A percentile compares a stretch with the other conserved stretches of the same genome.
These are phyloP conservation scores for Mola mola DNA, from an alignment of 2,113 vertebrate genomes.

Conservation along the genomic window DNA sequence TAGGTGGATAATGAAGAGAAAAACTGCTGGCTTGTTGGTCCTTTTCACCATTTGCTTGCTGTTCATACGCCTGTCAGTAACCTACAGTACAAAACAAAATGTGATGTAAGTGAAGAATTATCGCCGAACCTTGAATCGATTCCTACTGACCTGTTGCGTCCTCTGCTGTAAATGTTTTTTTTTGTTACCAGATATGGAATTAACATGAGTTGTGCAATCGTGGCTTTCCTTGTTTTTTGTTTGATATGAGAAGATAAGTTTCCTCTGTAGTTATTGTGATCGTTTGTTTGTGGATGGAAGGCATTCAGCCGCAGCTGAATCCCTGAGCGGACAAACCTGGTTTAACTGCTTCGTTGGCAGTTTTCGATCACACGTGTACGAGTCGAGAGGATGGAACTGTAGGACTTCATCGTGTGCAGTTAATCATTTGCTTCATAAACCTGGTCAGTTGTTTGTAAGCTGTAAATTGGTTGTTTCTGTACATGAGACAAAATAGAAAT, in stretches of 20 bases:
- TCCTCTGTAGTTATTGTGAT: slow-evolving; percentile 48
- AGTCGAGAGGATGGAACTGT: slow-evolving; percentile 33
- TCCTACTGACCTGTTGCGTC: slow-evolving; percentile 53
- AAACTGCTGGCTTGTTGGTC: slow-evolving; percentile 36
- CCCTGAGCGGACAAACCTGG: not conserved
- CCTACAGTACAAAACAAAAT: slow-evolving; percentile 52
- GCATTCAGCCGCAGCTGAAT: slow-evolving; percentile 7
- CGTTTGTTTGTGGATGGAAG: slow-evolving; percentile 35
- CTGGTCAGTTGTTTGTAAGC: slow-evolving; percentile 75
- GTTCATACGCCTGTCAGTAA: slow-evolving; percentile 60
- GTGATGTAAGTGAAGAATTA: slow-evolving; percentile 66
- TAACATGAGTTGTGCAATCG: slow-evolving; percentile 66
- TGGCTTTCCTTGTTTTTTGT: slow-evolving; percentile 56
- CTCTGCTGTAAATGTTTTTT: slow-evolving; percentile 60
- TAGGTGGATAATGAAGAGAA: slow-evolving; percentile 26
- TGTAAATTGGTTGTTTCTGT: slow-evolving; percentile 76
- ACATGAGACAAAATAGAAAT: slow-evolving; percentile 73
- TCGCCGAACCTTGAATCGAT: slow-evolving; percentile 22
- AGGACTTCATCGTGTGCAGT: slow-evolving; percentile 63
- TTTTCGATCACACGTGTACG: slow-evolving; percentile 15
- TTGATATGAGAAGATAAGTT: slow-evolving; percentile 14
- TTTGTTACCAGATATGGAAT: slow-evolving; percentile 38
- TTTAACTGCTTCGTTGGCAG: slow-evolving; percentile 4
- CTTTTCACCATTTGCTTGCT: slow-evolving; percentile 59
- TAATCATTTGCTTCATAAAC: slow-evolving; percentile 56